phyloP scores from a whole-genome alignment of 2,888 invertebrate species.

The Agrotis puta region DNA sequence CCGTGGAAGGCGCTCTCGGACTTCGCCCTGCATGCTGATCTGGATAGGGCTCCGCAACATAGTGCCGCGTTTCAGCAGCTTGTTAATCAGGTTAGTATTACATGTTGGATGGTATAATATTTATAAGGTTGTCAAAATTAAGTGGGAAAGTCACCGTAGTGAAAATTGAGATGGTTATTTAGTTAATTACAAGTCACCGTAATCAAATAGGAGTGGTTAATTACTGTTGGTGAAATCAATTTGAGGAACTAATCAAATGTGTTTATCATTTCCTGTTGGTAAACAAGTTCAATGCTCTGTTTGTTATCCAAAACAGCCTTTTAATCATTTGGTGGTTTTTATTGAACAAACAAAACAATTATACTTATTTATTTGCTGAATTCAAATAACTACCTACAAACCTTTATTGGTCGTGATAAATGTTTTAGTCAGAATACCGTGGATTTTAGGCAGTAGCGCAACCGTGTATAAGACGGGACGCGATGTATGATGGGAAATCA shows the following conservation, averaged over 20 bases:
- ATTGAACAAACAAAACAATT: neutral
- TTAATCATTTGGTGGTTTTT: neutral
- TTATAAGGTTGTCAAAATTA: no score
- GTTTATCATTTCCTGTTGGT: neutral
- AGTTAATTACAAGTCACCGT: no score
- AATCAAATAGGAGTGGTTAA: no score
- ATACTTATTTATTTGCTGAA: neutral
- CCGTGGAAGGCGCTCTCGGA: conserved; percentile 99
- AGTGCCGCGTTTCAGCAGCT: conserved; percentile 98
- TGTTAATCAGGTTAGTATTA: conserved; percentile 94
- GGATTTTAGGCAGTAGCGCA: no score
- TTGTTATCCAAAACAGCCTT: neutral
- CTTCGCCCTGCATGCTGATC: conserved; percentile 98
- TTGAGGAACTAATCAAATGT: neutral
- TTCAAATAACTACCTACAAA: neutral
- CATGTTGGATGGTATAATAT: neutral
- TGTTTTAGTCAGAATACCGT: no score
- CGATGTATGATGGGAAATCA: no score
- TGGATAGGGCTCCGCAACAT: conserved; percentile 96
- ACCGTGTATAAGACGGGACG: no score
- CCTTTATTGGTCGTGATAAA: no score
- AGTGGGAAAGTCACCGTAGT: no score
- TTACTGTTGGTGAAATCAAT: neutral
- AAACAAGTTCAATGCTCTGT: neutral
- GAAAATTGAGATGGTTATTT: no score